Conservation (phyloP, 37 sponge, comb jelly and placozoan species). For the Chondrilla cf. caribensis region DNA sequence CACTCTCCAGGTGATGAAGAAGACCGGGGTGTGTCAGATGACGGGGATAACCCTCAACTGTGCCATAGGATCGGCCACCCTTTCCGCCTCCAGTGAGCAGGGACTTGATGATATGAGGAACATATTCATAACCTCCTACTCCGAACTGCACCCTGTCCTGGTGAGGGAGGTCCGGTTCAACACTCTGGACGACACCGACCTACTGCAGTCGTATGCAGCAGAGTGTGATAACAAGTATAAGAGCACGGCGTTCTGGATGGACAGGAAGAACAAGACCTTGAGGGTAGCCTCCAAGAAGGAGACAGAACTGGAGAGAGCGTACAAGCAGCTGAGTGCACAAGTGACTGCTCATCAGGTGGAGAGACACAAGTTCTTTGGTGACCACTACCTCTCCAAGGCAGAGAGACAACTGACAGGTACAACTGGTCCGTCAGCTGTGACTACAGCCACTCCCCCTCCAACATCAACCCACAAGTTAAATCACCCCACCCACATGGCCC, state of each 20-base stretch:
- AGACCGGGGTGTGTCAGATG: slow-evolving; percentile 9
- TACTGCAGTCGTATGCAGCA: neutral
- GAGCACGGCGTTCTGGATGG: slow-evolving; percentile 6
- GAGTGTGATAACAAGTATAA: slow-evolving; percentile 12
- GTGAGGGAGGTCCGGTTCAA: neutral
- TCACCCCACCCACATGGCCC: no score
- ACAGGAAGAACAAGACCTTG: neutral
- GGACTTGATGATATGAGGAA: slow-evolving; percentile 10
- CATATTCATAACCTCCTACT: neutral
- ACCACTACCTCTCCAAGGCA: neutral
- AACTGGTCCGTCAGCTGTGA: neutral
- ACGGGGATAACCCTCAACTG: slow-evolving; percentile 15
- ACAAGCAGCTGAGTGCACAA: neutral
- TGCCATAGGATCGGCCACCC: slow-evolving; percentile 1
- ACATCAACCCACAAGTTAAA: no score
- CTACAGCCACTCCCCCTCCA: neutral
- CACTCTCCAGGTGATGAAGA: slow-evolving; percentile 12
- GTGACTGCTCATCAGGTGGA: neutral
- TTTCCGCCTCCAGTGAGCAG: neutral
- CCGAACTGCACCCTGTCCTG: neutral
- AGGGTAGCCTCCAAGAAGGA: neutral
- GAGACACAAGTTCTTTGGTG: neutral
- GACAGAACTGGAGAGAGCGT: neutral
- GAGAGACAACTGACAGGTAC: neutral
- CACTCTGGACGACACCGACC: neutral